These are phyloP conservation scores for Neodon shergylaensis DNA, from an alignment of 2,113 vertebrate species.

Conservation along the genomic window DNA sequence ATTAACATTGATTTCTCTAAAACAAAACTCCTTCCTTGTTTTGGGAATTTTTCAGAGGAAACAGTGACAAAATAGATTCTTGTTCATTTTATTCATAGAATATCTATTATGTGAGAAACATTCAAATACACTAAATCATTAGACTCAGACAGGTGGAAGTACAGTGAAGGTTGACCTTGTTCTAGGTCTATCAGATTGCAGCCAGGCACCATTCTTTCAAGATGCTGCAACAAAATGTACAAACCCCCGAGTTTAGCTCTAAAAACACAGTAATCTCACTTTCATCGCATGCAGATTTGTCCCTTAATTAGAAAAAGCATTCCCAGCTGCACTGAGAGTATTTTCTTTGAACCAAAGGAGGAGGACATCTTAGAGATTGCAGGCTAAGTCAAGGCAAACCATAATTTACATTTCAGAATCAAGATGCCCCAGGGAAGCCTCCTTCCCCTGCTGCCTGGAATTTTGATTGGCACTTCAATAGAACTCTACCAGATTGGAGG, in stretches of 20 bases:
- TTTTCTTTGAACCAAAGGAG: conserved; percentile 76
- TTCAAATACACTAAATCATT: neutral
- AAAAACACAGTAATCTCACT: conserved; percentile 41
- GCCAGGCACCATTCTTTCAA: neutral
- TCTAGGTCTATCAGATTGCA: neutral
- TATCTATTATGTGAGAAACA: conserved; percentile 10
- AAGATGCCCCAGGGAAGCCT: conserved; percentile 70
- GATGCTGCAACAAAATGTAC: neutral
- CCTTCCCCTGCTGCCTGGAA: conserved; percentile 64
- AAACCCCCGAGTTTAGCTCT: neutral
- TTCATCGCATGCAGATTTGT: conserved; percentile 21
- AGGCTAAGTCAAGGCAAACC: conserved; percentile 77
- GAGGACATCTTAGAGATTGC: conserved; percentile 76
- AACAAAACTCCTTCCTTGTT: neutral
- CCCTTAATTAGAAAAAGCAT: conserved; percentile 78
- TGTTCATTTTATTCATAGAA: conserved; percentile 16
- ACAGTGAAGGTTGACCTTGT: neutral
- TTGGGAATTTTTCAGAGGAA: neutral
- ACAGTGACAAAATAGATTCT: conserved; percentile 18
- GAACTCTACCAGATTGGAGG: conserved; percentile 66
- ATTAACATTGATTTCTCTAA: neutral
- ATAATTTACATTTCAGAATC: conserved; percentile 83
- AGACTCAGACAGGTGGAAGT: neutral
- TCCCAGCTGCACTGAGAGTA: conserved; percentile 78
- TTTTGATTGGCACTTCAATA: conserved; percentile 77